Evolutionary conservation across 2,113 vertebrate genomes (phyloP).

Genomic region (Macroglossus sobrinus): DNA sequence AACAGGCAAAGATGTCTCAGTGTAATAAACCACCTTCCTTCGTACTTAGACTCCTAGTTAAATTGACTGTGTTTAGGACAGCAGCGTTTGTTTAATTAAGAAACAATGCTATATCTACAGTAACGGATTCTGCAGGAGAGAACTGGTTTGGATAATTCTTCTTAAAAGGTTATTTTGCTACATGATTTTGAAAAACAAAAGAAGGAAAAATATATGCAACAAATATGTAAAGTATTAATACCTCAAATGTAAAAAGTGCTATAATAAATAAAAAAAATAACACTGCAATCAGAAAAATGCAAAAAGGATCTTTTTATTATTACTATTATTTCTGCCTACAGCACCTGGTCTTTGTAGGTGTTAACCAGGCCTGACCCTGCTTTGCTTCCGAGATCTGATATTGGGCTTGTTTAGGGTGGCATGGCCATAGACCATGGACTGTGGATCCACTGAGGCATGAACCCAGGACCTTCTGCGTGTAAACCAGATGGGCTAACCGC

Average conservation of each 20-base stretch:
- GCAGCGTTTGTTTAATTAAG: neutral
- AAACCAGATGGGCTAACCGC: too few species aligned
- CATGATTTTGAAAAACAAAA: neutral
- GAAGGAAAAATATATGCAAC: neutral
- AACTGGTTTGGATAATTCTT: neutral
- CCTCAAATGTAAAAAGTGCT: neutral
- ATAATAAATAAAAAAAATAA: neutral
- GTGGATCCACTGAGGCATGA: too few species aligned
- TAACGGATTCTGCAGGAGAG: neutral
- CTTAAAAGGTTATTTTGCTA: constrained; percentile 9
- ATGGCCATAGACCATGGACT: too few species aligned
- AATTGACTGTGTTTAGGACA: neutral
- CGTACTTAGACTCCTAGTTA: neutral
- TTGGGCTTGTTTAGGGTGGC: too few species aligned
- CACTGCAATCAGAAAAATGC: neutral
- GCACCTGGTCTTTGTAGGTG: too few species aligned
- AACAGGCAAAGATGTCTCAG: neutral
- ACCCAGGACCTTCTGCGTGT: too few species aligned
- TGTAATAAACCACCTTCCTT: neutral
- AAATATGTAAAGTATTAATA: neutral
- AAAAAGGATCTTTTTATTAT: neutral
- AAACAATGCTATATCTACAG: neutral
- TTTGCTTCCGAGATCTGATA: too few species aligned
- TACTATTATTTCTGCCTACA: too few species aligned
- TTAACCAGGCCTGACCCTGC: too few species aligned